Conservation (phyloP, 1,140 invertebrate species). For the Drosophila paulistorum region DNA sequence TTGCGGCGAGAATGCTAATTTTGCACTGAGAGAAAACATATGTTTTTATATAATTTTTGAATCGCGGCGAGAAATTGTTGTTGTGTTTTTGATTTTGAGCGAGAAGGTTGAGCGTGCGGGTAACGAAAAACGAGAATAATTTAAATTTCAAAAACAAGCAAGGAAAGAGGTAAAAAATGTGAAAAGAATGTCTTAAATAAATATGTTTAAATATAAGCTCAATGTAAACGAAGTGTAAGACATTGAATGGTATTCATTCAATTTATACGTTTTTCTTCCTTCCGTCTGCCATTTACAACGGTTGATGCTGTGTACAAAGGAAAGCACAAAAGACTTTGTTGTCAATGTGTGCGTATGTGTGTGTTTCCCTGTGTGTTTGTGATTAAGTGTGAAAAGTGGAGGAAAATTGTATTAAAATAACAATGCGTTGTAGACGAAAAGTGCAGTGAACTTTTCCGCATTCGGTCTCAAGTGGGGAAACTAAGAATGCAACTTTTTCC, state of each 20-base stretch:
- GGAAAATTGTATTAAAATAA: conserved; percentile 41
- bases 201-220: too few species aligned
- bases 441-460: conserved; percentile 65
- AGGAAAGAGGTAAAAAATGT: background rate
- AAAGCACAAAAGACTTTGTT: conserved; percentile 37
- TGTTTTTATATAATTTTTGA: too few species aligned
- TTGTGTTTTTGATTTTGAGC: too few species aligned
- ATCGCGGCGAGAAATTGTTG: too few species aligned
- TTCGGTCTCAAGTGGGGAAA: conserved; percentile 37
- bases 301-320: conserved; percentile 49
- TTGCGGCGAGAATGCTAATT: too few species aligned
- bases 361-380: background rate
- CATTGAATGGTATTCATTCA: background rate
- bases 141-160: background rate
- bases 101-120: too few species aligned
- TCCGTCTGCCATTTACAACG: background rate
- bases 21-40: too few species aligned
- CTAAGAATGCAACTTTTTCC: conserved; percentile 4
- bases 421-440: conserved; percentile 27
- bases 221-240: too few species aligned
- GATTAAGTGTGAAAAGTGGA: conserved; percentile 32
- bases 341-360: background rate
- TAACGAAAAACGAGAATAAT: too few species aligned
- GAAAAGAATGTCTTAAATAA: too few species aligned
- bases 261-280: background rate